Conservation (phyloP, 1,140 invertebrate genomes). For the Drosophila dunni region DNA sequence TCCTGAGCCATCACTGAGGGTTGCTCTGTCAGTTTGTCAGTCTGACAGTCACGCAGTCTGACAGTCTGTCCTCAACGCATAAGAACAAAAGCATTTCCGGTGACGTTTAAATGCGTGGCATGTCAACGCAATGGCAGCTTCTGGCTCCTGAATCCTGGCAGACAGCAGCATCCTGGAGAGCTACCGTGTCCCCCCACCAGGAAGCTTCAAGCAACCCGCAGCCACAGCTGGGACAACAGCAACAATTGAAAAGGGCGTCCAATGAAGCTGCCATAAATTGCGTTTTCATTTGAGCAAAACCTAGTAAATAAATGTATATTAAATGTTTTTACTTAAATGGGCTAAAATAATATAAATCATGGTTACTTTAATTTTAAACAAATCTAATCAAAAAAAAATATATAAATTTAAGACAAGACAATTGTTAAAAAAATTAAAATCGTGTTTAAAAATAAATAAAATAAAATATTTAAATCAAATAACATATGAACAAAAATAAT, state of each 20-base stretch:
- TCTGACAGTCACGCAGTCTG: conserved; percentile 16
- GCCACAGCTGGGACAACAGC: conserved; percentile 37
- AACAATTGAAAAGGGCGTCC: conserved; percentile 21
- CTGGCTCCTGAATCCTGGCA: conserved; percentile 49
- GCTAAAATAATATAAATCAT: no score
- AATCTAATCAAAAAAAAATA: no score
- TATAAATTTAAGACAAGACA: no score
- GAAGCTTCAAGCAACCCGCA: conserved; percentile 49
- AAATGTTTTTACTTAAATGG: background rate
- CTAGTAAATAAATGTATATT: background rate
- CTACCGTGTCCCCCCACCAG: conserved; percentile 41
- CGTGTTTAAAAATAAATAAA: no score
- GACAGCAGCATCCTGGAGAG: conserved; percentile 76
- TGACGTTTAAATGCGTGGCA: conserved; percentile 82
- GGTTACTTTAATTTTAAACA: no score
- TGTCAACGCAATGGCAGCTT: conserved; percentile 68
- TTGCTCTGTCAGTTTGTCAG: conserved; percentile 28
- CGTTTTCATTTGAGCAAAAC: conserved; percentile 22
- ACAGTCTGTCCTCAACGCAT: conserved; percentile 37
- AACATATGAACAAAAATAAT: no score
- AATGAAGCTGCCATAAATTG: conserved; percentile 24
- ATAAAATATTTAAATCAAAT: no score
- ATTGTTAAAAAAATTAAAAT: no score
- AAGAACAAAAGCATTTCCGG: conserved; percentile 81
- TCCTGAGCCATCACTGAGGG: background rate